These are phyloP conservation scores for Anarsia innoxiella DNA, from an alignment of 2,888 invertebrate genomes.

Conservation along the genomic window DNA sequence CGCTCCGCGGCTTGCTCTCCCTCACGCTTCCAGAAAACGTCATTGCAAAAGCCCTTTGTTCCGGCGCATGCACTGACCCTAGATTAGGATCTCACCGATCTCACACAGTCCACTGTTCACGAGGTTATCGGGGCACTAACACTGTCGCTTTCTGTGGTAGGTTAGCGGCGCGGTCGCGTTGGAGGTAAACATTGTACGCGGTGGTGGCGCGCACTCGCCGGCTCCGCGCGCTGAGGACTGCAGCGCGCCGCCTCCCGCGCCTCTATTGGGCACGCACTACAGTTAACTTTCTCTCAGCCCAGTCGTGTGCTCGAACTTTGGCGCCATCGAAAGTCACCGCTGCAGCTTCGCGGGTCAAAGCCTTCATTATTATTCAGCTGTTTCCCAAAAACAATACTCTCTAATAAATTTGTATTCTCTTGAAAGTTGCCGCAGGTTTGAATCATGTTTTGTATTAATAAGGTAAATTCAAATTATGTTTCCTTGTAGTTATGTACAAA, in stretches of 20 bases:
- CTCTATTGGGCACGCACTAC: constrained; percentile 69
- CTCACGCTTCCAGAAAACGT: constrained; percentile 68
- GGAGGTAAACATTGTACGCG: constrained; percentile 44
- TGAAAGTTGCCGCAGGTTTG: too few relatives aligned
- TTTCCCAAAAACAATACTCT: constrained; percentile 17
- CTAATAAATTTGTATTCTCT: background rate
- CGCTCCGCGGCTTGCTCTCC: constrained; percentile 60
- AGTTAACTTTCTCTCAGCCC: constrained; percentile 72
- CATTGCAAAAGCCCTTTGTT: constrained; percentile 49
- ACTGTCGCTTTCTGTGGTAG: constrained; percentile 63
- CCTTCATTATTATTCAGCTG: constrained; percentile 46
- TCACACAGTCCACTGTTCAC: constrained; percentile 31
- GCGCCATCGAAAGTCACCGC: constrained; percentile 67
- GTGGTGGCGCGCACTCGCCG: constrained; percentile 22
- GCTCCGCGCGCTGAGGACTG: constrained; percentile 36
- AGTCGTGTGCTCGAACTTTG: constrained; percentile 50
- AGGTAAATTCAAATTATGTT: too few relatives aligned
- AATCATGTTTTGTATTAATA: too few relatives aligned
- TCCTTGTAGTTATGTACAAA: too few relatives aligned
- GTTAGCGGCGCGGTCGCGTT: constrained; percentile 36
- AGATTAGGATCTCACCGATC: constrained; percentile 44
- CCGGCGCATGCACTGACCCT: constrained; percentile 34
- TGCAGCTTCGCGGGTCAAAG: constrained; percentile 59
- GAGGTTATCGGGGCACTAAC: constrained; percentile 31
- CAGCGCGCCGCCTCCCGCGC: constrained; percentile 19